Conservation (phyloP, 1,140 invertebrate species). For the Tachypleus tridentatus region DNA sequence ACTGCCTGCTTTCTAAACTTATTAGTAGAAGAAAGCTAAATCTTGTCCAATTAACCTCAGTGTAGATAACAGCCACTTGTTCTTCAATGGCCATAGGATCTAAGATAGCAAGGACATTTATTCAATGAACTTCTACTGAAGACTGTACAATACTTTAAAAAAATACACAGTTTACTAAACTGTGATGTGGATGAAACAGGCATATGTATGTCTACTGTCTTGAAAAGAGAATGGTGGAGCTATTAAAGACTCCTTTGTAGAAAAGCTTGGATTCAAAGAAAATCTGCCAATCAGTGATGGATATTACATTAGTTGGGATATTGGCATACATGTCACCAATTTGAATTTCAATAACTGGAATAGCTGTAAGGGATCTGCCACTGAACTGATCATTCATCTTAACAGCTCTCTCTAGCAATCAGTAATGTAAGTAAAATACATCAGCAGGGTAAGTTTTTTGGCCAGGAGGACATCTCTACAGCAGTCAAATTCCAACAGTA, state of each 20-base stretch:
- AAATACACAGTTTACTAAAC: too few species aligned
- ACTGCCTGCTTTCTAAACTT: too few species aligned
- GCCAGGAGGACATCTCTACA: conserved; percentile 97
- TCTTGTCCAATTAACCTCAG: too few species aligned
- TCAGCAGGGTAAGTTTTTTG: conserved; percentile 99
- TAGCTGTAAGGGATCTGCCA: conserved; percentile 93
- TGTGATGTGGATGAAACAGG: too few species aligned
- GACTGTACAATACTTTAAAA: too few species aligned
- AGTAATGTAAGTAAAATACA: conserved; percentile 99
- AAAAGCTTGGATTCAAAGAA: conserved; percentile 99
- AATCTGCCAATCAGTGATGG: conserved; percentile 99
- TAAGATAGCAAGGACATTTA: too few species aligned
- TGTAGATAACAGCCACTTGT: too few species aligned
- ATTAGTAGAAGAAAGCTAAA: too few species aligned
- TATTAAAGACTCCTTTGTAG: conserved; percentile 62
- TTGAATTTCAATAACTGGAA: conserved; percentile 53
- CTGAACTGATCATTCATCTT: conserved; percentile 95
- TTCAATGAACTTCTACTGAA: too few species aligned
- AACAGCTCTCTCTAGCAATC: conserved; percentile 95
- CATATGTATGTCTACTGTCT: too few species aligned
- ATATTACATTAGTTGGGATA: conserved; percentile 99
- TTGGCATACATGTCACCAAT: conserved; percentile 99
- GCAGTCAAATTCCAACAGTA: conserved; percentile 98
- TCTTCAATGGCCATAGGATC: too few species aligned
- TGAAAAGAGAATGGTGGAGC: too few species aligned